phyloP scores from a whole-genome alignment of 1,140 invertebrate genomes.

The Drosophila kohkoa region DNA sequence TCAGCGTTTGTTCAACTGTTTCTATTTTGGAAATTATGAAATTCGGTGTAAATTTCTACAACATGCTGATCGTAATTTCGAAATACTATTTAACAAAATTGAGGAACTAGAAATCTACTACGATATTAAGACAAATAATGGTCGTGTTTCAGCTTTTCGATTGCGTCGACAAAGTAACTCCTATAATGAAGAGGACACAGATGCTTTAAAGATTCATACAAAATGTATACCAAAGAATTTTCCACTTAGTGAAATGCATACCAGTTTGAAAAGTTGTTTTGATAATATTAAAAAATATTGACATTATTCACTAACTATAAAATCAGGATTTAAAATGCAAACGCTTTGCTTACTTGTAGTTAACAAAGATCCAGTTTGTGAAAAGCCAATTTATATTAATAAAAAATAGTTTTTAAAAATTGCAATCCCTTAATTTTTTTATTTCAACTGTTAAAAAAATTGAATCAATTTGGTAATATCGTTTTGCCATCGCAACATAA shows the following conservation, averaged over 20 bases:
- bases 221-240: constrained; percentile 60
- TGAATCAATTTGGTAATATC: too few species aligned
- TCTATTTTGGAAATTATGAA: constrained; percentile 55
- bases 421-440: too few species aligned
- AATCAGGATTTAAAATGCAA: too few species aligned
- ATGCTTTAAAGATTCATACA: background rate
- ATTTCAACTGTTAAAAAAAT: too few species aligned
- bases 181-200: background rate
- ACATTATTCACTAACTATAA: background rate
- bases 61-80: constrained; percentile 65
- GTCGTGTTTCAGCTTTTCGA: constrained; percentile 30
- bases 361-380: too few species aligned
- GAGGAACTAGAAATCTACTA: constrained; percentile 67
- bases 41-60: constrained; percentile 68
- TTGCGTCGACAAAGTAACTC: constrained; percentile 5
- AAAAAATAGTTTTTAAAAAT: too few species aligned
- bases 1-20: constrained; percentile 73
- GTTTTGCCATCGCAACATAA: too few species aligned
- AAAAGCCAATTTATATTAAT: too few species aligned
- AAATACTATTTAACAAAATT: constrained; percentile 56
- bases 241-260: constrained; percentile 59
- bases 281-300: constrained; percentile 39
- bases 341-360: too few species aligned
- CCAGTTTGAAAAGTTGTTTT: constrained; percentile 58
- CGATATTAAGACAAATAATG: constrained; percentile 65